phyloP scores from a whole-genome alignment of 2,797 vertebrate genomes.

The Notolepis coatsorum region DNA sequence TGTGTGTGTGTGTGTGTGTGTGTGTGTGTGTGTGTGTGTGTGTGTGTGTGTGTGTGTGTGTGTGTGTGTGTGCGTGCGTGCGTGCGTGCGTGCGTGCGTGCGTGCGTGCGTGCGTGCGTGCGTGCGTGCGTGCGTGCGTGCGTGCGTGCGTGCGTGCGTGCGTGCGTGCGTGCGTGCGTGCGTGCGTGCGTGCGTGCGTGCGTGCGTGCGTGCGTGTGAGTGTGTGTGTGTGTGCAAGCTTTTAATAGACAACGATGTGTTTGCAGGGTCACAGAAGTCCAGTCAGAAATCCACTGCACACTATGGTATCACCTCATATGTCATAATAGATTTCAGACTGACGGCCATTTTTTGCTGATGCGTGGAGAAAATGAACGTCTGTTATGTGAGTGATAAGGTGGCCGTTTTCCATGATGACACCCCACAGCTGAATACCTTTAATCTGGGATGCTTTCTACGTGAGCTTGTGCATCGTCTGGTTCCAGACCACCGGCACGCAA shows the following conservation, averaged over 20 bases:
- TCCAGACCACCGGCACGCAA: no score
- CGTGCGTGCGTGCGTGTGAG: neutral
- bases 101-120: neutral
- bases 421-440: no score
- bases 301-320: no score
- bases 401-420: no score
- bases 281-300: no score
- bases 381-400: neutral
- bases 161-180: constrained; percentile 1
- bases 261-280: no score
- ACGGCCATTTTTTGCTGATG: no score
- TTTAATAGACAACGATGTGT: no score
- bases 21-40: neutral
- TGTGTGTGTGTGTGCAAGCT: neutral
- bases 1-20: constrained; percentile 7
- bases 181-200: neutral
- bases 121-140: neutral
- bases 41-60: neutral
- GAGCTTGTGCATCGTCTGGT: no score
- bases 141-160: neutral
- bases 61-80: neutral
- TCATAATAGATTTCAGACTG: no score
- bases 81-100: constrained; percentile 3
- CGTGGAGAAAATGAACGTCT: neutral
- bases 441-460: no score